Base-by-base conservation (phyloP, 1,140 invertebrate genomes). In the Galleria mellonella region DNA sequence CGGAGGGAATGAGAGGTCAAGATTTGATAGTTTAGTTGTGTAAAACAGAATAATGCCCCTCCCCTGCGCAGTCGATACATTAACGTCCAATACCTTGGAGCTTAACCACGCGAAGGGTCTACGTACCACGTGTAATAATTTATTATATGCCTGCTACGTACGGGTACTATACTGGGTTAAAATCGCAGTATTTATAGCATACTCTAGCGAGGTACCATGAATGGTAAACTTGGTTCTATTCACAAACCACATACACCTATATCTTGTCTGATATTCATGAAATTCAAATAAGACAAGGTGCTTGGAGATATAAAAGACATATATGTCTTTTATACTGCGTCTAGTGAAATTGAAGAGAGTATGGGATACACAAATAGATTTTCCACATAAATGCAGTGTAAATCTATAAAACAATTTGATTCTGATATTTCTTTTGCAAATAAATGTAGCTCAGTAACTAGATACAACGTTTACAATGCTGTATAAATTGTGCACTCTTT, bases 91-190 rank as follows among this genome's bases (percentile, higher is more conserved):
- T 70, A 57, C 55, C 55, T 58, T 43, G 28, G 52, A 61, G 60
- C 65, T 67, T 66, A 62, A 64, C 66, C 62, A 60, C 54, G 43
- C 50, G 54, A 67, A 70, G 63, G 63, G 66, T 70, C 47, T 51
- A 56, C 55, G 55, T 52, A 55, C 47, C 52, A 56, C 55, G 55
- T 55, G 57, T 62, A 64, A 72, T 72, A 72, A 72, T 72, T 72
- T 72, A 72, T 70, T 62, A 61, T 54, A 49, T 40, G 54, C 50
- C 48, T 44, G 46, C 42, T 52, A 51, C 49, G 12, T 10, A 14
- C 11, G 32, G 10, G 7, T 14, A 14, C 32, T 35, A 14, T 35
- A 14, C 14, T 12, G 32, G 32, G 11, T 14, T 35, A 11, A 35
- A 35, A 35, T 35, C 11, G 32, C 32, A 35, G 32, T 35, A 35